Evolutionary conservation across 2,888 invertebrate species (phyloP).

Genomic region (Erebia palarica): DNA sequence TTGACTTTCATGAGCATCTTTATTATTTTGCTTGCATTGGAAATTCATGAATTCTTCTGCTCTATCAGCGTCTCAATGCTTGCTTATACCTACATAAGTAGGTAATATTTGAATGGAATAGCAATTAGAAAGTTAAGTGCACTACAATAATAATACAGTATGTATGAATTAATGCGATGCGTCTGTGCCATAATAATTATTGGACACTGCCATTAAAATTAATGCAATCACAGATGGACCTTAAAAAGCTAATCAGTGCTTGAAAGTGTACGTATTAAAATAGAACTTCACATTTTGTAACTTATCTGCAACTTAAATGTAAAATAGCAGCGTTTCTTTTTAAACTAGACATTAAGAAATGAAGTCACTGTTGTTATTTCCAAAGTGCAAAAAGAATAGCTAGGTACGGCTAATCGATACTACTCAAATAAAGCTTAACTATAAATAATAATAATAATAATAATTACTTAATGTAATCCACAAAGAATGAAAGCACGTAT

Average conservation of each 20-base stretch:
- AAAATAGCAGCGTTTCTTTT: background rate
- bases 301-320: background rate
- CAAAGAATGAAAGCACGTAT: conserved; percentile 29
- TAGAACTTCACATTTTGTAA: background rate
- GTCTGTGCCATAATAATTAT: background rate
- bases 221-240: background rate
- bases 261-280: background rate
- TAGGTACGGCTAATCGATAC: conserved; percentile 35
- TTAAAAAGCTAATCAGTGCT: background rate
- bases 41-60: background rate
- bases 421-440: conserved; percentile 17
- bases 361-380: conserved; percentile 41
- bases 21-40: background rate
- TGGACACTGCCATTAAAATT: conserved; percentile 3
- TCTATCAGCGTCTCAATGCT: background rate
- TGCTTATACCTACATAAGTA: background rate
- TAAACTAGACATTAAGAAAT: conserved; percentile 18
- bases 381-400: conserved; percentile 33
- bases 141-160: background rate
- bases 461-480: conserved; percentile 27
- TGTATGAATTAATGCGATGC: background rate
- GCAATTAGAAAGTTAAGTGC: background rate
- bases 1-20: background rate
- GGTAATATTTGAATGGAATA: background rate
- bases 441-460: conserved; percentile 17